These are phyloP conservation scores for Clarias macrocephalus DNA, from an alignment of 2,113 vertebrate genomes.

Conservation along the genomic window DNA sequence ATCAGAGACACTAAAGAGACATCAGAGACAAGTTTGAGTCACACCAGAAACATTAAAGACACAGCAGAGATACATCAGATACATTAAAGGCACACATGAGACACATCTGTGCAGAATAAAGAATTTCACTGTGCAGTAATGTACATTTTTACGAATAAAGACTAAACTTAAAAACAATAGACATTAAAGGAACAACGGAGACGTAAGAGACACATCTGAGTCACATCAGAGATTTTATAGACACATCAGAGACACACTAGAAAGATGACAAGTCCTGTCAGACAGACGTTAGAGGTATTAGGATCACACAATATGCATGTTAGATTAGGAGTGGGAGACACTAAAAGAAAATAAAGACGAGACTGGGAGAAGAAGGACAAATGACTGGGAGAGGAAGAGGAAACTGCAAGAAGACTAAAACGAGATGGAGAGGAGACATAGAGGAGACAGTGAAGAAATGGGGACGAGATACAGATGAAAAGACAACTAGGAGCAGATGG, in stretches of 20 bases:
- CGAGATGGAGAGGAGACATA: not conserved
- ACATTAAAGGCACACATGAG: not conserved
- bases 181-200: not conserved
- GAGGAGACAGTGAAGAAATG: not conserved
- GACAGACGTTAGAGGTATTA: not conserved
- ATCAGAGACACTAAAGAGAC: not conserved
- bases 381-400: not conserved
- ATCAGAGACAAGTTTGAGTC: too few relatives aligned
- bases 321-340: not conserved
- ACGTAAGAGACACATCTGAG: too few relatives aligned
- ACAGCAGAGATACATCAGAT: too few relatives aligned
- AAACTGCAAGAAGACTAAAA: not conserved
- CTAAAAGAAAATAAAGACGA: not conserved
- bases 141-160: too few relatives aligned
- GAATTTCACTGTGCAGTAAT: too few relatives aligned
- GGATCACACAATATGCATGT: not conserved
- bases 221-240: not conserved
- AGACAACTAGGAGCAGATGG: too few relatives aligned
- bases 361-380: not conserved
- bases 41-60: not conserved
- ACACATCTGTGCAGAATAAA: not conserved
- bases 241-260: not conserved
- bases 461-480: not conserved
- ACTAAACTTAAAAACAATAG: not conserved
- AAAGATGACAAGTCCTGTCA: not conserved